Evolutionary conservation across 1,140 invertebrate species (phyloP), one percentile per base, ranked within the genome.

Genomic region (Araneus ventricosus): DNA sequence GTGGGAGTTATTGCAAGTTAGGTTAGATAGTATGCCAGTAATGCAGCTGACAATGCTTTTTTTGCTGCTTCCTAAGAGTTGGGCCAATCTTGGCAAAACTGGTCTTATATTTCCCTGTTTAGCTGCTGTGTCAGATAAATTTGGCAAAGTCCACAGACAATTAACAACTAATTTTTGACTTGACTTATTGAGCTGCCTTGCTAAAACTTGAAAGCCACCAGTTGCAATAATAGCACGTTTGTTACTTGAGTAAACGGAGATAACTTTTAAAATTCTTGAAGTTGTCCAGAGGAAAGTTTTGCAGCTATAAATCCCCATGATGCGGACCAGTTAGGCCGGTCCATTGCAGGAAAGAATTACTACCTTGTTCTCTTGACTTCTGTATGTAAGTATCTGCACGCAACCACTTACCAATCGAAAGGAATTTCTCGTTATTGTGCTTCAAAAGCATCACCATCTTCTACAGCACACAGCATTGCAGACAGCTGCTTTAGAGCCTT

Each of bases 251-350:
- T 99, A 99, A 6, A 99, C 99, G 24, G 99, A 99, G 27, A 99
- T 95, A 96, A 97, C 98, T 97, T 99, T 99, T 89, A 99, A 96
- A n/a, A 99, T 98, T 94, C 99, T 96, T 20, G 99, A 99, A 39
- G 99, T 99, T 34, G 99, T 99, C 98, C 99, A 99, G 52, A 99
- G 96, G 41, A 99, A 96, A 96, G 99, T 99, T 96, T 99, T 99
- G 95, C 99, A 99, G 94, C 98, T 98, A 95, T 99, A 99, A 30
- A 98, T 97, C 87, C 98, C 96, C 98, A 99, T 99, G 94, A 99
- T 99, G 93, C 99, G 97, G 10, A 99, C 98, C 89, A 99, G 96
- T 95, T 99, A 98, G 94, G 98, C 98, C 0, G 99, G 99, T 39
- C 99, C 99, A 95, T 99, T 99, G 84, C 98, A 99, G 4, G 99